Percentiles rank a stretch among this genome's conserved stretches.
phyloP scores from a whole-genome alignment of 1,140 invertebrate species.

The Drosophila seguyi region DNA sequence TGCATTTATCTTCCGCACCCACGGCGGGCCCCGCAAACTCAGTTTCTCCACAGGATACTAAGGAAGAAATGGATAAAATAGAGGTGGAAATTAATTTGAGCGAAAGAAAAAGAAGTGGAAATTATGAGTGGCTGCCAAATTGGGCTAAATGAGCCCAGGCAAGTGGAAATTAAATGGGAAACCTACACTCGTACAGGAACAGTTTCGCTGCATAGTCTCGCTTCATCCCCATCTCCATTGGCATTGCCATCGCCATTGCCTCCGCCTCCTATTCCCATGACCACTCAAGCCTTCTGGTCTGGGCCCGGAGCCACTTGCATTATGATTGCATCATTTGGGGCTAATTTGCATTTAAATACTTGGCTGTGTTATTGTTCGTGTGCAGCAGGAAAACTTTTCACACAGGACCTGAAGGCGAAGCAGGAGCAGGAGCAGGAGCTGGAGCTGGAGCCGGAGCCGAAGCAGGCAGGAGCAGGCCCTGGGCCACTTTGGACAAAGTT shows the following conservation, averaged over 20 bases:
- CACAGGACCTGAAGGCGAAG: constrained; percentile 19
- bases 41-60: constrained; percentile 10
- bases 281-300: constrained; percentile 26
- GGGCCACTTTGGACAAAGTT: constrained; percentile 62
- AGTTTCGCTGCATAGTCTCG: constrained; percentile 4
- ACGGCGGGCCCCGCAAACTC: constrained; percentile 30
- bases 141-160: constrained; percentile 72
- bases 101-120: constrained; percentile 30
- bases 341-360: constrained; percentile 83
- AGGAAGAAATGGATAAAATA: constrained; percentile 31
- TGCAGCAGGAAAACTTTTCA: constrained; percentile 70
- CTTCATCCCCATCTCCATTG: constrained; percentile 4
- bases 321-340: constrained; percentile 83
- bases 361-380: constrained; percentile 78
- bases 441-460: neutral
- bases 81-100: constrained; percentile 80
- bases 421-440: constrained; percentile 1
- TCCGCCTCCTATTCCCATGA: constrained; percentile 12
- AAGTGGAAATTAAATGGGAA: constrained; percentile 75
- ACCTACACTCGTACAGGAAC: constrained; percentile 23
- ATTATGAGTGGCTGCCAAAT: constrained; percentile 74
- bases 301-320: constrained; percentile 67
- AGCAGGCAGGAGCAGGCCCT: constrained; percentile 12
- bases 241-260: neutral
- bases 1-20: constrained; percentile 77